Evolutionary conservation across 2,888 invertebrate species (phyloP).

Genomic region (Boloria euphrosyne): DNA sequence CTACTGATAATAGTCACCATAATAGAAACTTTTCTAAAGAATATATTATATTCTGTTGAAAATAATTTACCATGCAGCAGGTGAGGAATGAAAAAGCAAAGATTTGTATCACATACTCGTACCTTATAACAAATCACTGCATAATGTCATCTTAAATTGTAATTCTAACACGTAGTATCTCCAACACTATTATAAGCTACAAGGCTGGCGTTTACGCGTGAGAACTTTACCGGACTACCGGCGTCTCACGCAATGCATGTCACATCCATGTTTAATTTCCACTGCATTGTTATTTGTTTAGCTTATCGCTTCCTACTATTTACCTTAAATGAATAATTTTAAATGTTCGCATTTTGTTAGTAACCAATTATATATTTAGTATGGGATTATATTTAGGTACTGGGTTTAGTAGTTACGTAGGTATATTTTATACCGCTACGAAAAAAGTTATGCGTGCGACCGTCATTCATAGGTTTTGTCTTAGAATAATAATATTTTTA

Average conservation of each 20-base stretch:
- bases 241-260: slow-evolving; percentile 47
- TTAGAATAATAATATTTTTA: too few species aligned
- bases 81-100: too few species aligned
- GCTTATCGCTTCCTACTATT: slow-evolving; percentile 18
- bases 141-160: slow-evolving; percentile 5
- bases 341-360: not conserved
- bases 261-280: slow-evolving; percentile 46
- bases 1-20: too few species aligned
- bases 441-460: too few species aligned
- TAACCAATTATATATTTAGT: too few species aligned
- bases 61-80: too few species aligned
- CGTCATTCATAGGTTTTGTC: too few species aligned
- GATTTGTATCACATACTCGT: not conserved
- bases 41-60: too few species aligned
- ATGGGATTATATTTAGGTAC: too few species aligned
- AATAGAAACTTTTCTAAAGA: too few species aligned
- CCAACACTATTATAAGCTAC: slow-evolving; percentile 4
- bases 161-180: slow-evolving; percentile 3
- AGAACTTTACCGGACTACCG: slow-evolving; percentile 43
- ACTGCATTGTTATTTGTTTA: slow-evolving; percentile 42
- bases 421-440: too few species aligned
- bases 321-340: not conserved
- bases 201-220: slow-evolving; percentile 39
- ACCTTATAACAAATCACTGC: not conserved
- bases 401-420: too few species aligned